A percentile compares a stretch with the other conserved stretches of the same genome.
phyloP scores from a whole-genome alignment of 2,113 vertebrate genomes.

The Erythrolamprus reginae region DNA sequence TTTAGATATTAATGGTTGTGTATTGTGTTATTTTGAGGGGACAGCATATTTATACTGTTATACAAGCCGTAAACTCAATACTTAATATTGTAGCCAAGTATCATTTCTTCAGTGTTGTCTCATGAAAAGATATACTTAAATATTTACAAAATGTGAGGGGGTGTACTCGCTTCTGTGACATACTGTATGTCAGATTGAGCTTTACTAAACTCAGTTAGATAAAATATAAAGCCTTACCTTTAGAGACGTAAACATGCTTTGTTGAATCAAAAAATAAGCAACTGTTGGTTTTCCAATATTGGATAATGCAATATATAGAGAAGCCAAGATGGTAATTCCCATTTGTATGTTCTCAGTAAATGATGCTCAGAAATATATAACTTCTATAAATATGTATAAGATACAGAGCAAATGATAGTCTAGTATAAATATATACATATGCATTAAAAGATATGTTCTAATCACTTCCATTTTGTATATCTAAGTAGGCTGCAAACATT shows the following conservation, averaged over 20 bases:
- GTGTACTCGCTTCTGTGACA: no score
- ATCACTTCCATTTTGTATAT: neutral
- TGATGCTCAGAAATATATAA: neutral
- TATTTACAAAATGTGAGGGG: no score
- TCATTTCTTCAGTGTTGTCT: no score
- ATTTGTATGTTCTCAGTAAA: neutral
- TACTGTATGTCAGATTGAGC: neutral
- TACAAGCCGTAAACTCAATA: no score
- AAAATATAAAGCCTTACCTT: neutral
- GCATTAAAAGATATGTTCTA: neutral
- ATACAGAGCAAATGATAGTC: neutral
- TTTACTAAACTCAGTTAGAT: neutral
- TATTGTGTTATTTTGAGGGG: no score
- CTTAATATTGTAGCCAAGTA: no score
- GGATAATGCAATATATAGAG: neutral
- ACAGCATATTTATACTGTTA: no score
- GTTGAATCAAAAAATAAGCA: neutral
- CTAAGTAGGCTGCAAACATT: neutral
- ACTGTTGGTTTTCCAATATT: neutral
- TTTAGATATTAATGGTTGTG: no score
- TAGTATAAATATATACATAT: neutral
- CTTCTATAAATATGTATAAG: neutral
- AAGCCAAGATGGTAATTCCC: neutral
- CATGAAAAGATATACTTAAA: no score
- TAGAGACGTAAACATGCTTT: neutral